Base-by-base conservation (phyloP, 1,140 invertebrate species). In the Steinernema feltiae region DNA sequence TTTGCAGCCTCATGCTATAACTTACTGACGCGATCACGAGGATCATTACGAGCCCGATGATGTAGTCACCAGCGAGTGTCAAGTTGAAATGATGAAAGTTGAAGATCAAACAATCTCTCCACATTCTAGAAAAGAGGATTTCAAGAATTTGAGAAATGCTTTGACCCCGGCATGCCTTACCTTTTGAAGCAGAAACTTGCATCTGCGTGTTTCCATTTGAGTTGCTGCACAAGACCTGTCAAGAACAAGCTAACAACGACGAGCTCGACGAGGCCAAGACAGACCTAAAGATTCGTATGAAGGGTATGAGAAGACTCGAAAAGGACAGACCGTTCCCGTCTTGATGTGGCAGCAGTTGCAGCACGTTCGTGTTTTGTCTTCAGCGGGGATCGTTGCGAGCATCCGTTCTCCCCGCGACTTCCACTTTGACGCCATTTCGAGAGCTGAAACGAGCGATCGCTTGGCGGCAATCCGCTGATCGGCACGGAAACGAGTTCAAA, bases 51-150 rank as follows among this genome's bases (percentile, higher is more conserved):
- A 82, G 71, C 3, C 76, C 73, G 30, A 84, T 76, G 24, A 85
- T 74, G 73, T 84, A 84, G 48, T 84, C 83, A 30, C 83, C 81
- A n/a, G 83, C 77, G 18, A 84, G 74, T 21, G 82, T 84, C n/a
- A 85, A 30, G 48, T 85, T 85, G 74, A 80, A 84, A 74, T 85
- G 81, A 24, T 76, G 74, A 53, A 84, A 83, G 69, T 84, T 77
- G 46, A 80, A 82, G n/a, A 82, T 72, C 1, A 84, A 70, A 74
- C 82, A 84, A 35, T 83, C 83, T 30, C 76, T 73, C 48, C 77
- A 75, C 30, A 78, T 74, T 75, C 0, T 35, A 30, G 2, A 69
- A 63, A 32, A n/a, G n/a, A n/a, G n/a, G n/a, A n/a, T n/a, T 48
- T 81, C 48, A 73, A 73, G 48, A 21, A 3, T n/a, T 30, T 30